These are phyloP conservation scores for Ruditapes philippinarum DNA, from an alignment of 1,140 invertebrate species.

Conservation along the genomic window DNA sequence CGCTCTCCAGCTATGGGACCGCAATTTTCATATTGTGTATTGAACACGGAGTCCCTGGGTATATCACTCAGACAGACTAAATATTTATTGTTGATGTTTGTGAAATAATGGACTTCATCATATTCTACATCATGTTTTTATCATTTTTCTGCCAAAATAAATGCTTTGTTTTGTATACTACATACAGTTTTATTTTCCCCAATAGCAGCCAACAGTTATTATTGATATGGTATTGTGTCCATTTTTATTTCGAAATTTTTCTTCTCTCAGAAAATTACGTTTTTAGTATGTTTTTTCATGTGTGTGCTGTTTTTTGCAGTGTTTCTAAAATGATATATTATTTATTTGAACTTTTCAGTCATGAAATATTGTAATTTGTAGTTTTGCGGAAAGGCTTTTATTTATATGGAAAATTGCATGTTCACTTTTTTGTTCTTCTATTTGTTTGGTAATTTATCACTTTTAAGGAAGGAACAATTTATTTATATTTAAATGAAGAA, in stretches of 20 bases:
- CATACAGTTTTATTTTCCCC: background rate
- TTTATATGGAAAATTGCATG: too few relatives aligned
- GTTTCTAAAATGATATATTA: too few relatives aligned
- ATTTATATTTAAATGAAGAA: background rate
- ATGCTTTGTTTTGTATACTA: background rate
- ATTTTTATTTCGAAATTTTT: too few relatives aligned
- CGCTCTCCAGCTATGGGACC: background rate
- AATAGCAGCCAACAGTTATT: background rate
- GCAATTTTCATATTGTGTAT: background rate
- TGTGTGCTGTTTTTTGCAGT: too few relatives aligned
- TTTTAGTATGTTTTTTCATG: too few relatives aligned
- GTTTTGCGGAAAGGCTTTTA: too few relatives aligned
- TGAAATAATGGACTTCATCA: constrained; percentile 8
- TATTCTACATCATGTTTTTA: background rate
- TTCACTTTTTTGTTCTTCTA: too few relatives aligned
- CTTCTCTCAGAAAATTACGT: too few relatives aligned
- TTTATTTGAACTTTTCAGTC: too few relatives aligned
- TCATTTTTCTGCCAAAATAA: background rate
- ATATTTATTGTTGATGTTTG: constrained; percentile 4
- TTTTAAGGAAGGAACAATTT: too few relatives aligned
- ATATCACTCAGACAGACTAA: background rate
- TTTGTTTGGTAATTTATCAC: too few relatives aligned
- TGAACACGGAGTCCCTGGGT: background rate
- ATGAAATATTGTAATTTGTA: too few relatives aligned
- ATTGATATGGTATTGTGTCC: background rate